These are phyloP conservation scores for Sinocyclocheilus rhinocerous DNA, from an alignment of 2,113 vertebrate genomes.

Conservation along the genomic window DNA sequence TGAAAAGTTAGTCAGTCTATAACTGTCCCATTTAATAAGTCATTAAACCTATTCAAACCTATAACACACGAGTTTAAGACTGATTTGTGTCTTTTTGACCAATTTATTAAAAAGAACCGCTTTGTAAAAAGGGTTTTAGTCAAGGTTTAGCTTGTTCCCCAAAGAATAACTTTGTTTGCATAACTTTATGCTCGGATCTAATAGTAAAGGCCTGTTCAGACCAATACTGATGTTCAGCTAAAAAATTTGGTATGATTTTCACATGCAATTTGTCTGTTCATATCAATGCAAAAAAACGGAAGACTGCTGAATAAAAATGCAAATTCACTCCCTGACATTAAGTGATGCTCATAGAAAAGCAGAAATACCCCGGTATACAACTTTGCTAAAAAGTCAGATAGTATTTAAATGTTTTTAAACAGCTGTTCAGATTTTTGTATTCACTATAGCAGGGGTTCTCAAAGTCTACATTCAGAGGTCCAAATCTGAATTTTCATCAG, in stretches of 20 bases:
- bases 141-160: not conserved
- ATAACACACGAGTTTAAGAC: too few species aligned
- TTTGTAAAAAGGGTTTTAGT: not conserved
- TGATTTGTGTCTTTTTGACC: not conserved
- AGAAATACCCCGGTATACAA: not conserved
- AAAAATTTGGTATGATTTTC: not conserved
- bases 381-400: not conserved
- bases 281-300: not conserved
- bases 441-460: too few species aligned
- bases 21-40: too few species aligned
- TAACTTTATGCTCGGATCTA: not conserved
- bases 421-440: not conserved
- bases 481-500: too few species aligned
- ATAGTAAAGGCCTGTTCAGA: not conserved
- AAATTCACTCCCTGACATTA: too few species aligned
- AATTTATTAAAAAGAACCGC: not conserved
- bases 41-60: too few species aligned
- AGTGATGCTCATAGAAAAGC: too few species aligned
- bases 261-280: not conserved
- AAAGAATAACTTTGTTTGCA: not conserved
- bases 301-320: too few species aligned
- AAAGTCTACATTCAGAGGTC: too few species aligned
- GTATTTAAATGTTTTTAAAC: not conserved
- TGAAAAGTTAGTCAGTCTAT: too few species aligned
- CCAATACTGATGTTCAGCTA: not conserved